Percentiles rank a stretch among this genome's conserved stretches.
phyloP scores from a whole-genome alignment of 2,113 vertebrate genomes.

The Cromileptes altivelis region DNA sequence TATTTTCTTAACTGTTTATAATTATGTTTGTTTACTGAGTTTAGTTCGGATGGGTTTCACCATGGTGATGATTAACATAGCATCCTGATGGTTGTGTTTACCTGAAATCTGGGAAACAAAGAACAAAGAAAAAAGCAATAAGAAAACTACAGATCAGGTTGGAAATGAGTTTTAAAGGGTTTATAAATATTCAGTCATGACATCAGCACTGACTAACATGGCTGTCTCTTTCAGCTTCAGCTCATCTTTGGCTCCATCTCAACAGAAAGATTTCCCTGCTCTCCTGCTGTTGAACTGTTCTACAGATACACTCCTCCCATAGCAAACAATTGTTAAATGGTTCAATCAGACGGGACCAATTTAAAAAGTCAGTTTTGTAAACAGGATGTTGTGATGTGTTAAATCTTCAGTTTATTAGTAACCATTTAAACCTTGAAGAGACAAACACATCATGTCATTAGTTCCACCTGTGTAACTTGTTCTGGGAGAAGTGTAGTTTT shows the following conservation, averaged over 20 bases:
- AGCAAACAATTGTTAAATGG: not conserved
- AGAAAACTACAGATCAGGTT: not conserved
- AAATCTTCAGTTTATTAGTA: not conserved
- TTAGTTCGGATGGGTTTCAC: not conserved
- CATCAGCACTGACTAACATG: not conserved
- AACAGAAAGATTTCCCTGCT: not conserved
- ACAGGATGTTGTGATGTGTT: not conserved
- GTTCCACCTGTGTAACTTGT: too few species aligned
- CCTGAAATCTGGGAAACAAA: not conserved
- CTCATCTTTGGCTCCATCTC: slow-evolving; percentile 6
- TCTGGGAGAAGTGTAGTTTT: slow-evolving; percentile 11
- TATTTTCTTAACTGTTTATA: too few species aligned
- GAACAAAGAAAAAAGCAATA: not conserved
- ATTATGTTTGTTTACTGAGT: not conserved
- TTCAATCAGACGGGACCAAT: not conserved
- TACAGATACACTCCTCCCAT: slow-evolving; percentile 13
- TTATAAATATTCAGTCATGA: not conserved
- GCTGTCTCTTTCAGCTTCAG: not conserved
- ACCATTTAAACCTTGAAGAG: not conserved
- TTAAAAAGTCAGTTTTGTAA: too few species aligned
- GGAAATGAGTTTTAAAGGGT: not conserved
- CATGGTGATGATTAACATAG: not conserved
- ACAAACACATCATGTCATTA: not conserved
- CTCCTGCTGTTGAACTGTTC: too few species aligned
- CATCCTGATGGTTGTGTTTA: not conserved